Percentiles rank a stretch among this genome's conserved stretches.
Conservation (phyloP, 2,797 vertebrate genomes). For the Arctocebus calabarensis region DNA sequence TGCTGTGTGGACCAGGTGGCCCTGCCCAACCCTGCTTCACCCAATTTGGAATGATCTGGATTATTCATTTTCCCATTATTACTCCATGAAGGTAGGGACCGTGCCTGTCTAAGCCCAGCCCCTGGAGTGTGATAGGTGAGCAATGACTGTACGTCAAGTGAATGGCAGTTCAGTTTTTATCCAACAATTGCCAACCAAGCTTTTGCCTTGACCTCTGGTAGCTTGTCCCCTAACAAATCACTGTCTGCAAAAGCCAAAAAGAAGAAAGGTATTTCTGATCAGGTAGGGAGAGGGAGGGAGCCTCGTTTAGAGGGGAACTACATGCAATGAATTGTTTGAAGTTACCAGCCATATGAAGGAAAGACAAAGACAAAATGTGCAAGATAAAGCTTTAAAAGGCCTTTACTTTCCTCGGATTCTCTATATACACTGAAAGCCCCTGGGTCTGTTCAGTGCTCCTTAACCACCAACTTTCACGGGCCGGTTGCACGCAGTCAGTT, state of each 20-base stretch:
- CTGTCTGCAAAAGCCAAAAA: neutral
- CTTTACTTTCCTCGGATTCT: too few species aligned
- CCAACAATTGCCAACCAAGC: neutral
- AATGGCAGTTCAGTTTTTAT: neutral
- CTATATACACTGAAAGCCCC: neutral
- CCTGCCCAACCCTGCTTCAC: neutral
- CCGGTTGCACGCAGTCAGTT: neutral
- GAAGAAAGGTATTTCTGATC: neutral
- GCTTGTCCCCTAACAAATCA: neutral
- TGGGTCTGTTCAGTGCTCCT: fast-evolving
- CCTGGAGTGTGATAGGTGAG: neutral
- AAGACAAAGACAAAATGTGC: neutral
- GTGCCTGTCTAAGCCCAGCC: neutral
- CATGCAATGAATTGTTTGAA: neutral
- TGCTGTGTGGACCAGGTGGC: neutral
- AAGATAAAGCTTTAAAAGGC: neutral
- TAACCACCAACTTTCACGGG: neutral
- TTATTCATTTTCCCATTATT: neutral
- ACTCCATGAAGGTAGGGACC: neutral
- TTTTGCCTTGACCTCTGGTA: neutral
- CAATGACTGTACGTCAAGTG: neutral
- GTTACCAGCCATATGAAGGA: neutral
- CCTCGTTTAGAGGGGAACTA: neutral
- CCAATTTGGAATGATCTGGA: neutral
- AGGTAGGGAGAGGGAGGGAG: neutral